Evolutionary conservation across 2,797 vertebrate species (phyloP).

Genomic region (Margarornis squamiger): DNA sequence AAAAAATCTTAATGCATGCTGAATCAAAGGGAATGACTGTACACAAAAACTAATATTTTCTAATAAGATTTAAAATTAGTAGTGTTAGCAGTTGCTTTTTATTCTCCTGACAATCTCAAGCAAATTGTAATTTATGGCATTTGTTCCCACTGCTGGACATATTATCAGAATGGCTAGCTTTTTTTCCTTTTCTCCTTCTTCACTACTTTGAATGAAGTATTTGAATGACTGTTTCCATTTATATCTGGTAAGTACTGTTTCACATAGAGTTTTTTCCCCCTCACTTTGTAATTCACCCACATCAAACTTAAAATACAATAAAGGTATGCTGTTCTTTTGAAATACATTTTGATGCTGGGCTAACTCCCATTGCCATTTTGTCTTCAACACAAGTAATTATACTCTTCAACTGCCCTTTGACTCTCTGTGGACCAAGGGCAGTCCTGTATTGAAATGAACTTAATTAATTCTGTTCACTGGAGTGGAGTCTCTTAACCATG

Average conservation of each 20-base stretch:
- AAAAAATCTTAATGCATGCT: background rate
- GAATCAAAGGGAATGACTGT: background rate
- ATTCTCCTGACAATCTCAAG: constrained; percentile 11
- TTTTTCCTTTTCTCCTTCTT: background rate
- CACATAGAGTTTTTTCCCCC: background rate
- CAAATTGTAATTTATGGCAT: background rate
- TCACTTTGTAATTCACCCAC: constrained; percentile 42
- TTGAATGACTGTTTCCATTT: constrained; percentile 61
- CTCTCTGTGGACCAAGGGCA: constrained; percentile 59
- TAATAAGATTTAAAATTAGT: constrained; percentile 11
- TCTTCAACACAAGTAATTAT: constrained; percentile 74
- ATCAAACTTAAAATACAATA: constrained; percentile 62
- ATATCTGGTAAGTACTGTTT: constrained; percentile 51
- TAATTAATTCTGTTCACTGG: constrained; percentile 72
- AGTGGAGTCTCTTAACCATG: constrained; percentile 41
- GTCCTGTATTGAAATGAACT: constrained; percentile 65
- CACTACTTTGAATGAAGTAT: constrained; percentile 20
- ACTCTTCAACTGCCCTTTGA: constrained; percentile 70
- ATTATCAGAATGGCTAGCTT: background rate
- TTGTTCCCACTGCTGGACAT: background rate
- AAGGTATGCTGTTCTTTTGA: constrained; percentile 66
- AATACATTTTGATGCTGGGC: background rate
- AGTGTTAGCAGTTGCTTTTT: background rate
- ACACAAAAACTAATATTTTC: constrained; percentile 8
- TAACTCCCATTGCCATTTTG: constrained; percentile 53